phyloP scores from a whole-genome alignment of 2,797 vertebrate species.

The Caiman crocodilus region DNA sequence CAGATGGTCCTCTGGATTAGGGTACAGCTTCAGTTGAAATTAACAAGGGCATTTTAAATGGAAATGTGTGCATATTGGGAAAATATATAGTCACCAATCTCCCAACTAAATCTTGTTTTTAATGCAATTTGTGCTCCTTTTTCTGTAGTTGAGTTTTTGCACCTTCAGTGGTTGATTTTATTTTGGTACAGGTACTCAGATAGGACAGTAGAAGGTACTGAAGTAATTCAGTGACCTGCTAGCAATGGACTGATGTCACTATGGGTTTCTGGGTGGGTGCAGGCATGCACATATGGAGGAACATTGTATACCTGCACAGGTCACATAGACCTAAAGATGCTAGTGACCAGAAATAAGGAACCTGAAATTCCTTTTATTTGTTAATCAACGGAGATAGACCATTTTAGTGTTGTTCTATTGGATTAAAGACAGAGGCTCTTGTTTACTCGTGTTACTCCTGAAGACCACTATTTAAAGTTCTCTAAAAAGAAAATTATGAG shows the following conservation, averaged over 20 bases:
- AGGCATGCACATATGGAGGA: rapidly evolving
- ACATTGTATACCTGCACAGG: neutral
- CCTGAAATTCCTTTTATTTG: neutral
- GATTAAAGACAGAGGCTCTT: neutral
- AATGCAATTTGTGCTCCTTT: neutral
- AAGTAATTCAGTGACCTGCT: neutral
- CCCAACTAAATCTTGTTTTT: neutral
- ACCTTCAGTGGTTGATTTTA: neutral
- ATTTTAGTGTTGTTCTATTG: neutral
- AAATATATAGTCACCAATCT: neutral
- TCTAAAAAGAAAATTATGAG: neutral
- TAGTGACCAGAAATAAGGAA: neutral
- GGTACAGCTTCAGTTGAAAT: neutral
- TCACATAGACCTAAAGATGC: neutral
- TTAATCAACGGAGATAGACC: neutral
- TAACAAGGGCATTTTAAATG: neutral
- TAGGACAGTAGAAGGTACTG: neutral
- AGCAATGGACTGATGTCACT: neutral
- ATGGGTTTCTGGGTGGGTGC: neutral
- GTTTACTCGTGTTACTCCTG: neutral
- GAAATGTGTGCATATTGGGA: neutral
- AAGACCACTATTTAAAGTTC: neutral
- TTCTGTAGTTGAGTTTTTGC: neutral
- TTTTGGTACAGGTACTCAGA: neutral
- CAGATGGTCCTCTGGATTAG: neutral